A percentile compares a stretch with the other conserved stretches of the same genome.
These are phyloP conservation scores for Microcebus tavaratra DNA, from an alignment of 2,113 vertebrate species.

Conservation along the genomic window DNA sequence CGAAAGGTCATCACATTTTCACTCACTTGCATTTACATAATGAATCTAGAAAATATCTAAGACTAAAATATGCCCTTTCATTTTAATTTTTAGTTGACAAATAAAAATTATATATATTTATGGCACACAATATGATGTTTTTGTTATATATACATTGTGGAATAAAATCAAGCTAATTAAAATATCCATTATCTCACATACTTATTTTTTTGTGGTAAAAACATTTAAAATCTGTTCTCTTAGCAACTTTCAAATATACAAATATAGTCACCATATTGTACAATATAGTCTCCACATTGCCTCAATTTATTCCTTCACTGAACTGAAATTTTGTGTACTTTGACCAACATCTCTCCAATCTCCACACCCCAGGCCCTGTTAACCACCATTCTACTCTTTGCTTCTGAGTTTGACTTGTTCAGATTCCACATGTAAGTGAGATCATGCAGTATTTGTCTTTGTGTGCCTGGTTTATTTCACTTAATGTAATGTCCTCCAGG, in stretches of 20 bases:
- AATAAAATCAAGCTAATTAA: not conserved
- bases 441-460: not conserved
- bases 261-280: not conserved
- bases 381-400: not conserved
- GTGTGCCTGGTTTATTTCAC: not conserved
- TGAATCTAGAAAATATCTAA: not conserved
- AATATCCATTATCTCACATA: not conserved
- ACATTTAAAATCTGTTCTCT: not conserved
- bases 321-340: not conserved
- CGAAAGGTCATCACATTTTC: conserved; percentile 20
- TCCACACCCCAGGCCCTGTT: not conserved
- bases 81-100: not conserved
- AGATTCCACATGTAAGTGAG: not conserved
- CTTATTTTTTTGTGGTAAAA: not conserved
- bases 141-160: not conserved
- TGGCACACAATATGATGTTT: not conserved
- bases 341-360: not conserved
- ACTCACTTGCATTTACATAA: not conserved
- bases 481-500: not conserved
- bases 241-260: not conserved
- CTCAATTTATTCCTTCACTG: not conserved
- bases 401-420: not conserved
- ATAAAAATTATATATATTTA: not conserved
- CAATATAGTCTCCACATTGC: too few relatives aligned
- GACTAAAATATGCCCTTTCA: not conserved